phyloP scores from a whole-genome alignment of 2,797 vertebrate genomes.

The Dallia pectoralis region DNA sequence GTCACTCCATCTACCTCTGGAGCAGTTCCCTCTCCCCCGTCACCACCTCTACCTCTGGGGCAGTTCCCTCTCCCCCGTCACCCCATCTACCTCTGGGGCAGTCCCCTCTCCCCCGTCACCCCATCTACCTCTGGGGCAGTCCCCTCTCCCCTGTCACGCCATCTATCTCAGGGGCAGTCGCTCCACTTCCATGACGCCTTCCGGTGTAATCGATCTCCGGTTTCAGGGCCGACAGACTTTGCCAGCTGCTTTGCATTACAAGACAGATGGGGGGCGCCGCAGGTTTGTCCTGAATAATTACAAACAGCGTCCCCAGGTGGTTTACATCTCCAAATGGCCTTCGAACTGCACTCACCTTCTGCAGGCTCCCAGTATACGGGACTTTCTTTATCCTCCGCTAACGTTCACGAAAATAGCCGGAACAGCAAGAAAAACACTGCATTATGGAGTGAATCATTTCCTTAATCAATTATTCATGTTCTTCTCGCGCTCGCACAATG shows the following conservation, averaged over 20 bases:
- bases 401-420: constrained; percentile 56
- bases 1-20: constrained; percentile 6
- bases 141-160: neutral
- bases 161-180: constrained; percentile 4
- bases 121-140: too few relatives aligned
- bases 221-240: constrained; percentile 42
- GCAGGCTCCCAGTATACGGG: neutral
- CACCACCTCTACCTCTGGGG: neutral
- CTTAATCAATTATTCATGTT: constrained; percentile 64
- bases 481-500: constrained; percentile 37
- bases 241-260: constrained; percentile 61
- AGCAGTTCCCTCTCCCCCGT: neutral
- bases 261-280: constrained; percentile 55
- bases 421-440: constrained; percentile 52
- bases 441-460: constrained; percentile 56
- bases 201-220: constrained; percentile 53
- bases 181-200: constrained; percentile 17
- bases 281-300: constrained; percentile 60
- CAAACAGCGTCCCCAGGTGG: constrained; percentile 46
- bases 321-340: constrained; percentile 44
- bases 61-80: neutral
- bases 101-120: too few relatives aligned
- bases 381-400: constrained; percentile 30
- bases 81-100: neutral
- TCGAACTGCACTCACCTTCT: neutral